A percentile compares a stretch with the other conserved stretches of the same genome.
Conservation (phyloP, 2,113 vertebrate species). For the Megaceryle maxima region DNA sequence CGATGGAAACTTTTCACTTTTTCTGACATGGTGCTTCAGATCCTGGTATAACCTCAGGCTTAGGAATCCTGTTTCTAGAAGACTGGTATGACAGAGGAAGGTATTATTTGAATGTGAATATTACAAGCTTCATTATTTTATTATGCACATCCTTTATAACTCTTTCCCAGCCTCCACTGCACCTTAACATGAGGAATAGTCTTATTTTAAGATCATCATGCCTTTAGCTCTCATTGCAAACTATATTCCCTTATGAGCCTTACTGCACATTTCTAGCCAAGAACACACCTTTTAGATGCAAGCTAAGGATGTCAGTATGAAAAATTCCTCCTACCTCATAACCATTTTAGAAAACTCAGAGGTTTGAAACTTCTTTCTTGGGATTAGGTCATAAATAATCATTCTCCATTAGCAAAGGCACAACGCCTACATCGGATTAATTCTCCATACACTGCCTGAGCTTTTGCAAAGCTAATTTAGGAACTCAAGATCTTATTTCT, state of each 20-base stretch:
- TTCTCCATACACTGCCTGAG: neutral
- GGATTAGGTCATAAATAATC: neutral
- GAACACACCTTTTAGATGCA: neutral
- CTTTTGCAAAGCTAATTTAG: neutral
- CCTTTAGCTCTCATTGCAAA: neutral
- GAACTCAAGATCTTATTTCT: neutral
- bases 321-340: neutral
- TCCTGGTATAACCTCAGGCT: neutral
- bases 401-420: neutral
- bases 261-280: neutral
- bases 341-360: neutral
- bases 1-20: neutral
- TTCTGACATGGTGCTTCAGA: neutral
- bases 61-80: neutral
- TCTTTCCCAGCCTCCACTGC: neutral
- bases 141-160: neutral
- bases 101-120: neutral
- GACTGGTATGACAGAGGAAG: neutral
- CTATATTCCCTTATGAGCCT: neutral
- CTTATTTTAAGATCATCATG: neutral
- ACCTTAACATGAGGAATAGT: neutral
- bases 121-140: neutral
- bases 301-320: neutral
- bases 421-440: rapidly evolving
- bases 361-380: neutral